Evolutionary conservation across 2,888 invertebrate species (phyloP).

Genomic region (Sabellastarte sp.): DNA sequence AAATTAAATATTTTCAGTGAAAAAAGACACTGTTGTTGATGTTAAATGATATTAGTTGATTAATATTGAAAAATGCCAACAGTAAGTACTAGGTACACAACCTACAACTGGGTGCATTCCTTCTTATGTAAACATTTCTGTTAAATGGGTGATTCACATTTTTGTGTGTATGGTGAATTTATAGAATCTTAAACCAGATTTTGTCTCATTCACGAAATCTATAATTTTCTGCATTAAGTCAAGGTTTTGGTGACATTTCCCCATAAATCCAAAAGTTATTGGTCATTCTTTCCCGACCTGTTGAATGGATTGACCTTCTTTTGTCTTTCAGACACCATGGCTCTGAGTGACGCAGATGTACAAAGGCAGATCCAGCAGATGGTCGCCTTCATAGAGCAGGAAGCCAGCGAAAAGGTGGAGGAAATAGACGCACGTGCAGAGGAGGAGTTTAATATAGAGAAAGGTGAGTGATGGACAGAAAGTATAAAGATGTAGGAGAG

Average conservation of each 20-base stretch:
- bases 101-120: neutral
- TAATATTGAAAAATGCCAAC: neutral
- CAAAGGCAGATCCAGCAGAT: conserved; percentile 91
- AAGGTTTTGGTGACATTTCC: neutral
- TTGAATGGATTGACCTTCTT: too few species aligned
- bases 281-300: too few species aligned
- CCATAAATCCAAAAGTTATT: too few species aligned
- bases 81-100: neutral
- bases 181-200: neutral
- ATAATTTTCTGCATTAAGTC: neutral
- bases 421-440: conserved; percentile 99
- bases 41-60: too few species aligned
- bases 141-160: neutral
- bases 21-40: too few species aligned
- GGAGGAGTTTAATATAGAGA: conserved; percentile 99
- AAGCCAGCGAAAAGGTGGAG: conserved; percentile 99
- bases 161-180: neutral
- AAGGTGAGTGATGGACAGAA: too few species aligned
- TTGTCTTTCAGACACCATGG: too few species aligned
- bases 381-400: conserved; percentile 99
- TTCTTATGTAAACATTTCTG: neutral
- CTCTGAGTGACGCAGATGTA: neutral
- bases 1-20: too few species aligned
- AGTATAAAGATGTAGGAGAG: neutral
- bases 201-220: neutral